Conservation (phyloP, 2,888 invertebrate species). For the Dioctria linearis region DNA sequence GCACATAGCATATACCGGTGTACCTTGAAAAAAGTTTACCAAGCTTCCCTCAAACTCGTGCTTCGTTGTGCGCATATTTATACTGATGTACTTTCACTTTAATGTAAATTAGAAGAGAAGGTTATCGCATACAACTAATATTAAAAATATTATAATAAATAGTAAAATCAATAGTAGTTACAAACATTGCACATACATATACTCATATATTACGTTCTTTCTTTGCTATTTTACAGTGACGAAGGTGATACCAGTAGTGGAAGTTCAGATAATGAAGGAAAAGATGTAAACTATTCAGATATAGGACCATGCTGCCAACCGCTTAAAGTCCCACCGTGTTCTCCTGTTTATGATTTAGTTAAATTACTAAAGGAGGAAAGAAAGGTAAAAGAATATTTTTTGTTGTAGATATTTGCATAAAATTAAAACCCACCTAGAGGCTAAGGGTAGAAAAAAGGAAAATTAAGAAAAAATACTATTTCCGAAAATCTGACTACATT, state of each 20-base stretch:
- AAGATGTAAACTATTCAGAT: conserved; percentile 68
- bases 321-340: conserved; percentile 79
- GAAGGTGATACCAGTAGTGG: conserved; percentile 85
- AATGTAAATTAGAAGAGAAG: too few species aligned
- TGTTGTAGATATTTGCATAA: too few species aligned
- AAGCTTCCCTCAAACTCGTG: too few species aligned
- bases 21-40: too few species aligned
- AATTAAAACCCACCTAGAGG: conserved; percentile 58
- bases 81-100: too few species aligned
- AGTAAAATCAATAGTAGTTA: too few species aligned
- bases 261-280: conserved; percentile 77
- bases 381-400: conserved; percentile 63
- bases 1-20: too few species aligned
- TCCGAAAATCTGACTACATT: background rate
- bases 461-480: background rate
- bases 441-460: background rate
- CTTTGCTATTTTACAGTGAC: conserved; percentile 74
- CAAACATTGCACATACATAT: too few species aligned
- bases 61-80: too few species aligned
- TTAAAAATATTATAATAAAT: too few species aligned
- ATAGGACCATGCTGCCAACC: conserved; percentile 70
- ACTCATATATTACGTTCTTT: background rate
- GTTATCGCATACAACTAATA: too few species aligned
- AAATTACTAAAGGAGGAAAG: conserved; percentile 59
- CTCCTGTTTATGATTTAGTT: conserved; percentile 71